These are phyloP conservation scores for Lepidocolaptes lacrymiger DNA, from an alignment of 2,797 vertebrate species.

Conservation along the genomic window DNA sequence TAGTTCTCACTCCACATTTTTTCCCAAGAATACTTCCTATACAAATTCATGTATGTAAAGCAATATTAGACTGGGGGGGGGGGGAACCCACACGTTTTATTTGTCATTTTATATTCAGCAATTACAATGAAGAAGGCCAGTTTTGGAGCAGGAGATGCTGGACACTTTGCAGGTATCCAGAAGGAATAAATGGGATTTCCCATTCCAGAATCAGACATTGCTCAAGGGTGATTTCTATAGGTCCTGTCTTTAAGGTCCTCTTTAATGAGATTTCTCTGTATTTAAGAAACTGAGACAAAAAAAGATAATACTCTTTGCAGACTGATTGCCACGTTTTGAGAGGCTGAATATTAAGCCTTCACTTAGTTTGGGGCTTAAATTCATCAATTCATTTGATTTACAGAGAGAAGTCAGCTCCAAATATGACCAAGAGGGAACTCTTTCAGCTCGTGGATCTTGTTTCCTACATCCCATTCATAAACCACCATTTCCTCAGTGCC, in stretches of 20 bases:
- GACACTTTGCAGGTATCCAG: background rate
- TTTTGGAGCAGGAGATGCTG: background rate
- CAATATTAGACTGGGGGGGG: background rate
- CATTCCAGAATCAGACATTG: background rate
- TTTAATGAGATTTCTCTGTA: background rate
- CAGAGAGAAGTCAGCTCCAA: background rate
- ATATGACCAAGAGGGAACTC: background rate
- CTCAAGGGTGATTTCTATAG: background rate
- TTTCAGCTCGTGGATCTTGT: background rate
- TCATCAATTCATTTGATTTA: background rate
- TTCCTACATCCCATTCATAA: background rate
- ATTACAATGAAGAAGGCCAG: background rate
- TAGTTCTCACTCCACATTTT: background rate
- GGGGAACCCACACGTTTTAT: background rate
- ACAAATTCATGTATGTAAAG: background rate
- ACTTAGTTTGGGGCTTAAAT: background rate
- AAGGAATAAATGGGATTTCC: background rate
- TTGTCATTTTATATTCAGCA: background rate
- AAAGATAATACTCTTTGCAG: background rate
- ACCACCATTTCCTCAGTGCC: background rate
- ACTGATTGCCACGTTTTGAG: background rate
- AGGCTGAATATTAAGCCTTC: background rate
- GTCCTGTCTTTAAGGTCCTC: background rate
- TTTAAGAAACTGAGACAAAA: background rate
- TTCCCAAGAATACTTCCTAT: background rate